Evolutionary conservation across 35 echinoderm and acorn worm species (phyloP).

Genomic region (Lytechinus variegatus): DNA sequence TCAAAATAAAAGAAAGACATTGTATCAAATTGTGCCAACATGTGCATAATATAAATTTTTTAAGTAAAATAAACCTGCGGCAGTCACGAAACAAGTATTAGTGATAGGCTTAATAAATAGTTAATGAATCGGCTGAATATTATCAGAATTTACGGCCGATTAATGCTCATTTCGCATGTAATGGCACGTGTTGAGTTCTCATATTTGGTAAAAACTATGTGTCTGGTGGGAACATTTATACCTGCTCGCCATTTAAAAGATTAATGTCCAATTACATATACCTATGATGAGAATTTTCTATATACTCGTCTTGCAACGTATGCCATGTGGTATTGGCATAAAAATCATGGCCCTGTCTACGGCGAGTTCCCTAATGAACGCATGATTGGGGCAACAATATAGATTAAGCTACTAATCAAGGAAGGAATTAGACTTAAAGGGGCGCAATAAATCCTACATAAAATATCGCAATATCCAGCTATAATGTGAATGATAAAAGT

Average conservation of each 20-base stretch:
- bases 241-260: not conserved
- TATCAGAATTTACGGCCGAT: not conserved
- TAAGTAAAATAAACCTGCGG: not conserved
- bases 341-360: not conserved
- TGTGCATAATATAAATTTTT: not conserved
- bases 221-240: not conserved
- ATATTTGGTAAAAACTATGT: not conserved
- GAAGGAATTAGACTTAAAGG: not conserved
- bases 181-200: not conserved
- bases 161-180: not conserved
- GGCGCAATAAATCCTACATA: not conserved
- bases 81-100: not conserved
- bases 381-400: not conserved
- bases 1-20: not conserved
- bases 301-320: not conserved
- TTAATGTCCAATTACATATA: not conserved
- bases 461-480: too few relatives aligned
- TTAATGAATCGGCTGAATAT: not conserved
- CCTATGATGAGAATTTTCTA: not conserved
- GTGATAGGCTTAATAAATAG: not conserved
- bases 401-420: not conserved
- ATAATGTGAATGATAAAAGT: too few relatives aligned
- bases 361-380: not conserved
- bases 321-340: not conserved
- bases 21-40: not conserved